A percentile compares a stretch with the other conserved stretches of the same genome.
Evolutionary conservation across 2,113 vertebrate genomes (phyloP).

Genomic region (Tychaedon coryphoeus): DNA sequence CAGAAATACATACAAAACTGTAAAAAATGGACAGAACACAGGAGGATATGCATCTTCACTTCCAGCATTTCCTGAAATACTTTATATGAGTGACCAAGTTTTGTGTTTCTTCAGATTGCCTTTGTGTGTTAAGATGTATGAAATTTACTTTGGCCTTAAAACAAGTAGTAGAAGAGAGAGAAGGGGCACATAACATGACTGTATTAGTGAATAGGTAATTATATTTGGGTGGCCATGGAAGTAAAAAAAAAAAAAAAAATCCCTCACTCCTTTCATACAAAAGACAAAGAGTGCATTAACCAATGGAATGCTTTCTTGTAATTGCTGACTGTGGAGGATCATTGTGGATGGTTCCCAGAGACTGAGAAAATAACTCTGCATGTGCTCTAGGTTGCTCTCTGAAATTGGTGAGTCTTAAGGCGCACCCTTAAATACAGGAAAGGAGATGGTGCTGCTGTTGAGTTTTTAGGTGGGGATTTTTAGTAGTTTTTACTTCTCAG

Average conservation of each 20-base stretch:
- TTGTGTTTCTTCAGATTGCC: not conserved
- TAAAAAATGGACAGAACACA: not conserved
- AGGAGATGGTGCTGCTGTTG: not conserved
- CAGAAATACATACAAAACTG: not conserved
- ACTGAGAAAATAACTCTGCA: not conserved
- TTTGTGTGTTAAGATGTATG: not conserved
- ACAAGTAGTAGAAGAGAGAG: not conserved
- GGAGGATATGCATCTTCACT: not conserved
- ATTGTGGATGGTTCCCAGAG: not conserved
- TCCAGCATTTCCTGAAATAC: not conserved
- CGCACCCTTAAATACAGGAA: not conserved
- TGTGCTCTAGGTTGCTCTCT: not conserved
- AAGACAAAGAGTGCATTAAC: not conserved
- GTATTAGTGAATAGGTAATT: not conserved
- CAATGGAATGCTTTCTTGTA: not conserved
- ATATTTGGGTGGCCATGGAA: not conserved
- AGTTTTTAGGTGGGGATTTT: not conserved
- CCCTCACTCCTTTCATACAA: not conserved
- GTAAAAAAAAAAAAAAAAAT: not conserved
- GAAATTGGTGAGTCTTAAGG: not conserved
- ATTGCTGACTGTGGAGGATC: not conserved
- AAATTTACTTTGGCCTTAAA: not conserved
- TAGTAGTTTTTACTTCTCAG: not conserved
- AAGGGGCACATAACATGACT: not conserved
- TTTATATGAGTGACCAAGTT: not conserved